Base-by-base conservation (phyloP, 2,888 invertebrate genomes). In the Parelbella ahira region DNA sequence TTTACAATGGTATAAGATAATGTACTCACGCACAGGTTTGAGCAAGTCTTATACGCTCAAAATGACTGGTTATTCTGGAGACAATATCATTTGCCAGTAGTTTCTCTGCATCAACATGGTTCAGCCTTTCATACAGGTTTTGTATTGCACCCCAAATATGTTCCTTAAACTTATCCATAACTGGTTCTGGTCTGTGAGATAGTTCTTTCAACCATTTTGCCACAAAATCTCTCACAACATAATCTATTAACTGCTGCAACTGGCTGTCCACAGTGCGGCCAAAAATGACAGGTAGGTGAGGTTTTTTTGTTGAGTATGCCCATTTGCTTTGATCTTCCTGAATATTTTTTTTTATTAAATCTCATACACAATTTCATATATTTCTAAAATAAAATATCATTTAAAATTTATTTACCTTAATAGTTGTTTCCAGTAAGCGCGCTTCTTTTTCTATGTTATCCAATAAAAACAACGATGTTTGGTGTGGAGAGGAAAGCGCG, bases 61-160 rank as follows among this genome's bases (percentile, higher is more conserved):
- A 94, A 88, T 97, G 97, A 45, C 91, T 90, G 5, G 94, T 94
- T 13, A 96, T 91, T 69, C 92, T 93, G 47, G 91, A 91, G 1
- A 95, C 92, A 88, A 96, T 92, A 68, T 94, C 95, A 63, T 91
- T 92, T 1, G 96, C 95, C 42, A 96, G 89, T 38, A 97, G 83
- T 74, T 94, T 94, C 36, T 95, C 93, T 45, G 93, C 92, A 82
- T 97, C 96, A 24, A 97, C 90, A 60, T 92, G 90, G 3, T 90
- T 84, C 21, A 95, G 80, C 54, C 94, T 90, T 44, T 93, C 93
- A 62, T 93, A 92, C 25, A 96, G 75, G 52, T 77, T 86, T 63
- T 93, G 93, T 51, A 96, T 89, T 10, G 93, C 93, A 49, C 92
- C 91, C 96, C 96, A 96, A 33, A 94, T 77, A 70, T 97, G 95